Evolutionary conservation across 2,888 invertebrate genomes (phyloP).

Genomic region (Limnephilus rhombicus): DNA sequence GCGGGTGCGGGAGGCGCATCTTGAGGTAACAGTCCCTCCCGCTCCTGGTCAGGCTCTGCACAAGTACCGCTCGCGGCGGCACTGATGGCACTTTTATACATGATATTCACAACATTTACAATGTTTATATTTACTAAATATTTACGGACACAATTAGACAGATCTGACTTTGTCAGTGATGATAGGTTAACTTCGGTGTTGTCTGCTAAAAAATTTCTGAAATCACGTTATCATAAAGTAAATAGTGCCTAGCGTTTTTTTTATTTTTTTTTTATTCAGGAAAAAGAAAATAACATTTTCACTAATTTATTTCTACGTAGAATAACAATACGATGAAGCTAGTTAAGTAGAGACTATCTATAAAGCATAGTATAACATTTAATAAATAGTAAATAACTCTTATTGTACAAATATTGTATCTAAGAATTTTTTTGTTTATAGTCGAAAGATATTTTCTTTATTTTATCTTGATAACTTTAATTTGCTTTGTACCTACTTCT

Average conservation of each 20-base stretch:
- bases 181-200: slow-evolving; percentile 60
- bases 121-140: slow-evolving; percentile 61
- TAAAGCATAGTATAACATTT: not conserved
- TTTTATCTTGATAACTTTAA: too few species aligned
- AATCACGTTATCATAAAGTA: not conserved
- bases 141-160: slow-evolving; percentile 53
- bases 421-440: too few species aligned
- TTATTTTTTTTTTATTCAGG: too few species aligned
- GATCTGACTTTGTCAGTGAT: slow-evolving; percentile 54
- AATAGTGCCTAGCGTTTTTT: not conserved
- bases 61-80: slow-evolving; percentile 63
- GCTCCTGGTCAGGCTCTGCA: slow-evolving; percentile 68
- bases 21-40: slow-evolving; percentile 79
- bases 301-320: too few species aligned
- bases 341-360: not conserved
- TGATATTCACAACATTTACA: slow-evolving; percentile 63
- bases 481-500: too few species aligned
- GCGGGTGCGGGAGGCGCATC: slow-evolving; percentile 80
- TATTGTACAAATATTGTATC: too few species aligned
- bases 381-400: not conserved
- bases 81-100: slow-evolving; percentile 63
- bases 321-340: not conserved
- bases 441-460: too few species aligned
- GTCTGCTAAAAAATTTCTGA: slow-evolving; percentile 4
- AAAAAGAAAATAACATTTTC: too few species aligned